A percentile compares a stretch with the other conserved stretches of the same genome.
phyloP scores from a whole-genome alignment of 2,888 invertebrate genomes.

The Andrena dorsata region DNA sequence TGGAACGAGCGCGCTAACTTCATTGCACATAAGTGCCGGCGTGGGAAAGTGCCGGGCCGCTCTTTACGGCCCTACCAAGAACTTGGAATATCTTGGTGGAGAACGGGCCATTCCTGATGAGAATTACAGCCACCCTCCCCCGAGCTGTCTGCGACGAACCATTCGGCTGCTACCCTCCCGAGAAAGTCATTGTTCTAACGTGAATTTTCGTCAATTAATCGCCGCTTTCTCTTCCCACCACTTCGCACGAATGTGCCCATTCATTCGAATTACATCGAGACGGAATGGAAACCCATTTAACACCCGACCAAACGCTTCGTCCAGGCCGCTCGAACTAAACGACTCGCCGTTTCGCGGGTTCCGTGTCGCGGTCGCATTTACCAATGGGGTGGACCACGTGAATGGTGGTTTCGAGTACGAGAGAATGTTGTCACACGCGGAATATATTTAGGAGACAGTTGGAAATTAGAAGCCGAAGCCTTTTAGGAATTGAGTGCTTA shows the following conservation, averaged over 20 bases:
- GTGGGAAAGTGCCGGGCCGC: slow-evolving; percentile 55
- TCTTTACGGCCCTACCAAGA: slow-evolving; percentile 65
- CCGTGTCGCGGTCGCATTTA: neutral
- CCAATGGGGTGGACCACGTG: neutral
- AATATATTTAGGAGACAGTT: neutral
- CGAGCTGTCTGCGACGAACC: slow-evolving; percentile 61
- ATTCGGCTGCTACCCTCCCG: slow-evolving; percentile 52
- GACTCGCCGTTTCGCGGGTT: slow-evolving; percentile 21
- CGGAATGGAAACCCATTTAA: slow-evolving; percentile 67
- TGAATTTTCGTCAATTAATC: slow-evolving; percentile 72
- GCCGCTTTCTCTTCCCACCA: slow-evolving; percentile 35
- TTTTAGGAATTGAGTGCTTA: no score
- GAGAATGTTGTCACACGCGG: neutral
- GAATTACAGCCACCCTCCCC: slow-evolving; percentile 57
- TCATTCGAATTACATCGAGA: slow-evolving; percentile 65
- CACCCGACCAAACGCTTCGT: slow-evolving; percentile 45
- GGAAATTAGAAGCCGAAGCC: neutral
- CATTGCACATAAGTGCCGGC: slow-evolving; percentile 60
- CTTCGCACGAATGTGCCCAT: slow-evolving; percentile 53
- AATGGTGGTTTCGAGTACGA: neutral
- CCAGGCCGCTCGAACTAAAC: slow-evolving; percentile 14
- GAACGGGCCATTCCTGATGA: slow-evolving; percentile 72
- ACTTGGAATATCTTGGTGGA: slow-evolving; percentile 64
- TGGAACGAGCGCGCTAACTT: slow-evolving; percentile 61
- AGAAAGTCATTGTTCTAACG: slow-evolving; percentile 70